Evolutionary conservation across 2,888 invertebrate species (phyloP).

Genomic region (Clepsis dumicolana): DNA sequence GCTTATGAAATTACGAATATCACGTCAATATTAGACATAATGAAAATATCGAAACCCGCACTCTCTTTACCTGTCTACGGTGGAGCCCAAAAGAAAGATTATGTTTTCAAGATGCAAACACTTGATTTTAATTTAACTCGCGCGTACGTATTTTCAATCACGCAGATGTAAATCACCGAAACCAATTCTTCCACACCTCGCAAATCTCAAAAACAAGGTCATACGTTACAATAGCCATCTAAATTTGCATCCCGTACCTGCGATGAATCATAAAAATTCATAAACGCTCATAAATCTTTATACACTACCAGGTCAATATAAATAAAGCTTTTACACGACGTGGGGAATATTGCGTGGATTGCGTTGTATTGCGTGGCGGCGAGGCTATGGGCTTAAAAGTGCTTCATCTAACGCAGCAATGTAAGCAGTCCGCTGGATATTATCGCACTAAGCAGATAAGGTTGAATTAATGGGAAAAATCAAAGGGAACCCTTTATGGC

Average conservation of each 20-base stretch:
- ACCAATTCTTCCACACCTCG: conserved; percentile 30
- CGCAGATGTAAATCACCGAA: conserved; percentile 15
- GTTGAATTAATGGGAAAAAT: conserved; percentile 27
- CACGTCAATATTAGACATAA: no score
- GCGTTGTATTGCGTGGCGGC: neutral
- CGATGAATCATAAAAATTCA: conserved; percentile 42
- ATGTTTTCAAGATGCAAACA: no score
- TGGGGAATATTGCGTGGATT: neutral
- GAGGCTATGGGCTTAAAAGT: neutral
- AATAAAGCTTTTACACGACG: conserved; percentile 11
- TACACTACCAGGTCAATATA: conserved; percentile 36
- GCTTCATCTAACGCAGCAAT: neutral
- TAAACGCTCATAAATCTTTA: conserved; percentile 42
- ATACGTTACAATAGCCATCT: conserved; percentile 26
- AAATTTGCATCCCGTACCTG: conserved; percentile 28
- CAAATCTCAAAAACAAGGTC: conserved; percentile 37
- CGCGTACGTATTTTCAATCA: conserved; percentile 10
- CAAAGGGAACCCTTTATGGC: conserved; percentile 24
- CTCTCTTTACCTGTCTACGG: no score
- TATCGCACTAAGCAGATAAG: neutral
- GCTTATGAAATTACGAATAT: no score
- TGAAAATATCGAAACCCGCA: no score
- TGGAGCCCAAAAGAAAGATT: neutral
- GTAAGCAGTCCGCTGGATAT: neutral
- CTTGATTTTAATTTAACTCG: neutral